Conservation (phyloP, 2,888 invertebrate genomes). For the Incurvaria masculella region DNA sequence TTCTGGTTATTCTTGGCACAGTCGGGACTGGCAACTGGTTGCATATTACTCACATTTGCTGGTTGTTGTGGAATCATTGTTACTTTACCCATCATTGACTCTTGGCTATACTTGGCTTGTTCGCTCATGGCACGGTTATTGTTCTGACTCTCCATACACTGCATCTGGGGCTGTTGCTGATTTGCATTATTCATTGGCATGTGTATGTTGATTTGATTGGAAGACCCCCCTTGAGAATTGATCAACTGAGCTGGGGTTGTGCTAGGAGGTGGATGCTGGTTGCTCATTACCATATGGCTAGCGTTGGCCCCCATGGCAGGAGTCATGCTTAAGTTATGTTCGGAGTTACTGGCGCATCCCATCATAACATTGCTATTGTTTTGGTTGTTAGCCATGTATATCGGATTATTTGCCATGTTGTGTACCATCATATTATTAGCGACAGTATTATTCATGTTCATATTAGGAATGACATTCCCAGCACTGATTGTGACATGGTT, state of each 20-base stretch:
- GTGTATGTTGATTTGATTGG: slow-evolving; percentile 41
- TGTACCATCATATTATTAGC: slow-evolving; percentile 44
- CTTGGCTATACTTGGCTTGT: slow-evolving; percentile 37
- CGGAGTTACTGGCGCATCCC: slow-evolving; percentile 40
- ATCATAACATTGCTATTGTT: slow-evolving; percentile 40
- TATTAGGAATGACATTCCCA: slow-evolving; percentile 37
- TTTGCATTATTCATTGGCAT: slow-evolving; percentile 32
- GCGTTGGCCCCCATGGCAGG: slow-evolving; percentile 34
- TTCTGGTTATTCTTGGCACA: slow-evolving; percentile 37
- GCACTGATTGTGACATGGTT: not conserved
- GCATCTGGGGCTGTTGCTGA: slow-evolving; percentile 28
- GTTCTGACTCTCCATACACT: slow-evolving; percentile 36
- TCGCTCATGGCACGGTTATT: slow-evolving; percentile 37
- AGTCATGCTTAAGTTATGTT: slow-evolving; percentile 37
- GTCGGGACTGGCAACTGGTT: slow-evolving; percentile 34
- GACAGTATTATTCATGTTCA: slow-evolving; percentile 37
- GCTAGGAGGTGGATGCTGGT: slow-evolving; percentile 32
- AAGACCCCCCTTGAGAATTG: slow-evolving; percentile 30
- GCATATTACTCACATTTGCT: slow-evolving; percentile 29
- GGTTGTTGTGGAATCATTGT: slow-evolving; percentile 34
- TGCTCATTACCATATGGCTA: slow-evolving; percentile 46
- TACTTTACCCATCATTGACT: slow-evolving; percentile 40
- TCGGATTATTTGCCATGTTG: slow-evolving; percentile 31
- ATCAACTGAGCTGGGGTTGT: slow-evolving; percentile 38
- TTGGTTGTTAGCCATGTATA: slow-evolving; percentile 34